Base-by-base conservation (phyloP, 2,113 vertebrate species). In the Catagonus wagneri region DNA sequence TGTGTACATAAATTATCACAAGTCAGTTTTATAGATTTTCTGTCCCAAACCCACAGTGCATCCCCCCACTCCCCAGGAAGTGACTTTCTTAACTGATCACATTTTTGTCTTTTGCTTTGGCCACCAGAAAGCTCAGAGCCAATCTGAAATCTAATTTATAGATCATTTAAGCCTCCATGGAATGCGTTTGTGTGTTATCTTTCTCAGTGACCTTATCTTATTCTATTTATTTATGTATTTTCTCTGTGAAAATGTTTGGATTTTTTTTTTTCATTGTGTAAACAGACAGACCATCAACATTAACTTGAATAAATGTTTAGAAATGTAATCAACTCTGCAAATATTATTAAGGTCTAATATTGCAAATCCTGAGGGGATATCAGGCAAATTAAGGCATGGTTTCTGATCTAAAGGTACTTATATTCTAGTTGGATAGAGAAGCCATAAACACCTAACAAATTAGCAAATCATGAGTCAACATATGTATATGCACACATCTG, bases 91-190 rank as follows among this genome's bases (percentile, higher is more conserved):
- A 72, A 78, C 19, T 81, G n/a, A 95, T 79, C 17, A 68, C 19
- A 78, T 78, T 92, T 95, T 81, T 81, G 25, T 95, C 25, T 79
- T 89, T 83, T 90, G 9, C 74, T 89, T 87, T 91, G 65, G 74
- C 27, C 17, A 60, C 14, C 78, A 29, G 29, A 95, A 96, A 63
- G 4, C 74, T 93, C 56, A 87, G 34, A 74, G 68, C 29, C 23
- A 74, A 90, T 32, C 52, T 14, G 36, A 71, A 23, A n/a, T 93
- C 61, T 65, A 89, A 56, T 61, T 61, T 89, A 52, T 89, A 58
- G 60, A 76, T 86, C 20, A 52, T 34, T 6, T 56, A 80, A 61
- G 6, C 11, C 17, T 72, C 17, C 2, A 10, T 58, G 39, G 50
- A 39, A 36, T 75, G 56, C 16, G 74, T 39, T 36, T 54, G 22